Evolutionary conservation across 2,888 invertebrate genomes (phyloP).

Genomic region (Chloromyia formosa): DNA sequence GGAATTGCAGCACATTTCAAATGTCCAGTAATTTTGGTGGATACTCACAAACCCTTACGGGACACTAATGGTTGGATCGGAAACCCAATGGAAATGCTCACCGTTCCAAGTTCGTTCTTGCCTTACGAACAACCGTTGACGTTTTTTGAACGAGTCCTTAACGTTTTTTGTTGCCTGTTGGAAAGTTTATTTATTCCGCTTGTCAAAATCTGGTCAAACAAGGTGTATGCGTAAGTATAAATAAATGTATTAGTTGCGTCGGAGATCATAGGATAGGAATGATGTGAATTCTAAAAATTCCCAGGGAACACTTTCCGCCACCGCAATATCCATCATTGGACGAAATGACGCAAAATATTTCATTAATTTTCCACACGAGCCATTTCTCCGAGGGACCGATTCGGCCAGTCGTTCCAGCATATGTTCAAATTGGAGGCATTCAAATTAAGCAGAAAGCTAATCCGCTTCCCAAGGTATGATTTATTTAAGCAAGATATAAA

Average conservation of each 20-base stretch:
- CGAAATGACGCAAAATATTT: slow-evolving; percentile 56
- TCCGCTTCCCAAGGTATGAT: slow-evolving; percentile 56
- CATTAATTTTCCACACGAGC: slow-evolving; percentile 57
- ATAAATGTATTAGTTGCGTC: not conserved
- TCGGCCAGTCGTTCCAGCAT: slow-evolving; percentile 58
- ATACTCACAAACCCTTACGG: slow-evolving; percentile 55
- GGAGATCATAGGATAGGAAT: not conserved
- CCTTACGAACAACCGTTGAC: not conserved
- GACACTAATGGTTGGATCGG: slow-evolving; percentile 55
- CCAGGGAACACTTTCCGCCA: slow-evolving; percentile 54
- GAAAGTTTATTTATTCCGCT: not conserved
- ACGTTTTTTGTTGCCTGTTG: not conserved
- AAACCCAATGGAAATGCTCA: slow-evolving; percentile 55
- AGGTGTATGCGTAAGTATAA: not conserved
- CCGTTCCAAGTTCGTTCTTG: slow-evolving; percentile 53
- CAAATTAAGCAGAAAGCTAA: slow-evolving; percentile 58
- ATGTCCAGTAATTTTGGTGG: slow-evolving; percentile 55
- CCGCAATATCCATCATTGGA: slow-evolving; percentile 54
- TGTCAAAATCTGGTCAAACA: no score
- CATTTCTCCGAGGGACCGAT: slow-evolving; percentile 60
- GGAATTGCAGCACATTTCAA: slow-evolving; percentile 59
- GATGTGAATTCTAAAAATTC: not conserved
- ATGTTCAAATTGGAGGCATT: slow-evolving; percentile 62
- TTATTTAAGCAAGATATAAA: not conserved
- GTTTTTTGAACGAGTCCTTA: not conserved